These are phyloP conservation scores for Carcharodon carcharias DNA, from an alignment of 2,797 vertebrate species.

Conservation along the genomic window DNA sequence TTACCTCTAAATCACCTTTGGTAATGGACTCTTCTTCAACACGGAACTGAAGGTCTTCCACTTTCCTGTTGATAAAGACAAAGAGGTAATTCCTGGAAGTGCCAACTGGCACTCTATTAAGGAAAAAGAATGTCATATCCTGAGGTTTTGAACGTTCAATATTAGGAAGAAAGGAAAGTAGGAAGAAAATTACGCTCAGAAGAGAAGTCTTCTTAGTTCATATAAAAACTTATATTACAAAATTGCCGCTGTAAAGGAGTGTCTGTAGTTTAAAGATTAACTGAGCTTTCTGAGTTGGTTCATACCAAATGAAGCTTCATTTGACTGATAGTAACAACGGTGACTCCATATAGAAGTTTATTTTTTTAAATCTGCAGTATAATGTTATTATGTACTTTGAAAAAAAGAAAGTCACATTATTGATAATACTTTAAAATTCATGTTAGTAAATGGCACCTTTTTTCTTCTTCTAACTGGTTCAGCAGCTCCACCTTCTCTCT, in stretches of 20 bases:
- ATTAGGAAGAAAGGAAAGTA: neutral
- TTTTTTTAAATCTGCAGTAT: neutral
- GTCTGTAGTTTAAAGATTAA: neutral
- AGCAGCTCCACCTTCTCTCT: constrained; percentile 92
- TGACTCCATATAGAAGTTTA: neutral
- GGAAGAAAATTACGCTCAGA: neutral
- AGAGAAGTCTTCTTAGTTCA: neutral
- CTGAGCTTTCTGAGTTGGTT: neutral
- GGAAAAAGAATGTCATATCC: neutral
- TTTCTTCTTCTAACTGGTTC: constrained; percentile 95
- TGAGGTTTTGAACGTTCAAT: neutral
- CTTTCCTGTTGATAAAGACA: constrained; percentile 68
- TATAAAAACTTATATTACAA: neutral
- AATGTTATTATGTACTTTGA: constrained; percentile 33
- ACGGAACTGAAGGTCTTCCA: constrained; percentile 97
- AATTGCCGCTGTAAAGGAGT: neutral
- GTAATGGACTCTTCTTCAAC: constrained; percentile 98
- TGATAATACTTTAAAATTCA: neutral
- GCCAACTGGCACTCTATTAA: neutral
- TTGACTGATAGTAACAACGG: neutral
- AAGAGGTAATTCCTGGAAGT: constrained; percentile 40
- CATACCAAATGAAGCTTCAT: neutral
- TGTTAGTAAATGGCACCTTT: constrained; percentile 62
- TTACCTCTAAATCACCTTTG: constrained; percentile 99
- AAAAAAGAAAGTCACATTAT: constrained; percentile 22